Evolutionary conservation across 2,113 vertebrate genomes (phyloP).

Genomic region (Dermatemys mawii): DNA sequence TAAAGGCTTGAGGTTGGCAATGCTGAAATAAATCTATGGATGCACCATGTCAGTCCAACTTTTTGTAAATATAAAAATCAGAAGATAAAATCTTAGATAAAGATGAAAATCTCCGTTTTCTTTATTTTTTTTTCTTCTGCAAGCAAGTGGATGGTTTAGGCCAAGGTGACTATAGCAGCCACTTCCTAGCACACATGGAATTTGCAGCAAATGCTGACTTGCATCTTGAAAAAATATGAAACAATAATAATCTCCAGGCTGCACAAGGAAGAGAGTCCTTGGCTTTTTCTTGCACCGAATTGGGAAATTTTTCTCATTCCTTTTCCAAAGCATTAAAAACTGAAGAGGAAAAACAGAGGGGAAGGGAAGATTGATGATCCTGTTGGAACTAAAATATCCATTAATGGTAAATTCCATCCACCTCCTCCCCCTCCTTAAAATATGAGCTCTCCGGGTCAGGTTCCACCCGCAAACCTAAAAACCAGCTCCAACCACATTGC

Average conservation of each 20-base stretch:
- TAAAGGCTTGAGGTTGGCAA: background rate
- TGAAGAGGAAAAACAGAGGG: conserved; percentile 45
- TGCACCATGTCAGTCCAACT: background rate
- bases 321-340: conserved; percentile 33
- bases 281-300: background rate
- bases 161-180: conserved; percentile 28
- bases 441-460: conserved; percentile 7
- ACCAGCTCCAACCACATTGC: conserved; percentile 45
- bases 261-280: background rate
- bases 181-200: conserved; percentile 37
- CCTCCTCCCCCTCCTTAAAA: background rate
- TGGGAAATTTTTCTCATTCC: background rate
- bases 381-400: background rate
- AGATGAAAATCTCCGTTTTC: background rate
- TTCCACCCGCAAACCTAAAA: conserved; percentile 37
- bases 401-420: conserved; percentile 43
- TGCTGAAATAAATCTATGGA: background rate
- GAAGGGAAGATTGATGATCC: background rate
- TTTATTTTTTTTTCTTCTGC: background rate
- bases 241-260: conserved; percentile 54
- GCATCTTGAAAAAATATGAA: background rate
- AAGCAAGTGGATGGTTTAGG: background rate
- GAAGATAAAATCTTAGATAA: background rate
- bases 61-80: background rate
- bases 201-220: background rate